Evolutionary conservation across 2,113 vertebrate species (phyloP).

Genomic region (Lampris incognitus): DNA sequence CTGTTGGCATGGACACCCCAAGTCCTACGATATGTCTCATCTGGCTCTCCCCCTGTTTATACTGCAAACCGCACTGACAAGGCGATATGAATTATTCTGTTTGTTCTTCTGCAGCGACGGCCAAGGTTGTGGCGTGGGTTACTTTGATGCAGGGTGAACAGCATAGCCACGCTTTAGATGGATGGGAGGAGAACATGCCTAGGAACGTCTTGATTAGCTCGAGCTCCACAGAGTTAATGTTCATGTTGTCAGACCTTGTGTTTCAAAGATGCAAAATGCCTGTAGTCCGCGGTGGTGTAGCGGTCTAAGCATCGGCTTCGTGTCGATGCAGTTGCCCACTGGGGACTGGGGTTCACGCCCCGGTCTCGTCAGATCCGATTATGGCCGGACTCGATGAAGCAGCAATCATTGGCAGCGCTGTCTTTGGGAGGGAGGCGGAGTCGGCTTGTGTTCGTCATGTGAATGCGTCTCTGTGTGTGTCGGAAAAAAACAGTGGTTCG

Average conservation of each 20-base stretch:
- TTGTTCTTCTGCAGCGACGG: slow-evolving; percentile 62
- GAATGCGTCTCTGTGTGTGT: too few species aligned
- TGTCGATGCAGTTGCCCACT: too few species aligned
- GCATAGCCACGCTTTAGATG: neutral
- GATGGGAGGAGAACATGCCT: neutral
- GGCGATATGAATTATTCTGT: slow-evolving; percentile 28
- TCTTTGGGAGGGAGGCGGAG: too few species aligned
- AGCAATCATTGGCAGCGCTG: too few species aligned
- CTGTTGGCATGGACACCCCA: neutral
- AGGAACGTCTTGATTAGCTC: neutral
- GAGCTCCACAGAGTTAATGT: neutral
- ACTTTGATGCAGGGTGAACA: slow-evolving; percentile 72
- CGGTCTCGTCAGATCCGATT: too few species aligned
- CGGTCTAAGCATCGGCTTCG: too few species aligned
- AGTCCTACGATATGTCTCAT: neutral
- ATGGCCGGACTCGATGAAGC: too few species aligned
- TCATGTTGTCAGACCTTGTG: neutral
- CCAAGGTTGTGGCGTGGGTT: slow-evolving; percentile 71
- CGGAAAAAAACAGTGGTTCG: too few species aligned
- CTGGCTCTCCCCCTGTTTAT: neutral
- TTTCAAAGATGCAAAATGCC: neutral
- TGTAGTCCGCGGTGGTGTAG: too few species aligned
- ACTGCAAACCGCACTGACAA: slow-evolving; percentile 5
- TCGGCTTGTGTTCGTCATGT: too few species aligned
- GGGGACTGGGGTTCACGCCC: too few species aligned